Percentiles rank a stretch among this genome's conserved stretches.
phyloP scores from a whole-genome alignment of 2,113 vertebrate genomes.

The Nibea albiflora region DNA sequence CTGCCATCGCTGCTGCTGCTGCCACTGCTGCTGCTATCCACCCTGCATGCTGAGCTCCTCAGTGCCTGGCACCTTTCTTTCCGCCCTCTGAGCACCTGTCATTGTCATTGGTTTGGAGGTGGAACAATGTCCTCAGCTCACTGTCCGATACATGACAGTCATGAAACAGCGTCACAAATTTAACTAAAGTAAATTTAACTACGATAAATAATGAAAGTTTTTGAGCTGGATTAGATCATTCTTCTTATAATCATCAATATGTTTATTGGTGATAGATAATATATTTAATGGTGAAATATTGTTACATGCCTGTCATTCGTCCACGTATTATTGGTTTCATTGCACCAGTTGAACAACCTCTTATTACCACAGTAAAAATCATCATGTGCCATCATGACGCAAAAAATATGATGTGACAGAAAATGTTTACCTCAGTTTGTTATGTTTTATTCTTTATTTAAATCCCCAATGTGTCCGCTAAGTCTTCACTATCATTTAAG shows the following conservation, averaged over 20 bases:
- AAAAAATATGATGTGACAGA: not conserved
- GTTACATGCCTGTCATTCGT: constrained; percentile 50
- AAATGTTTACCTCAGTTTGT: not conserved
- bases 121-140: constrained; percentile 16
- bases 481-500: too few species aligned
- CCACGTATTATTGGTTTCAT: constrained; percentile 16
- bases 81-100: constrained; percentile 51
- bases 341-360: constrained; percentile 9
- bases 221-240: not conserved
- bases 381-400: constrained; percentile 24
- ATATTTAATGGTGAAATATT: constrained; percentile 26
- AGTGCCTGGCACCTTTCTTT: constrained; percentile 73
- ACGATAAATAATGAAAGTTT: not conserved
- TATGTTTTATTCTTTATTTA: too few species aligned
- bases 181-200: not conserved
- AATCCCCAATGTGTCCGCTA: too few species aligned
- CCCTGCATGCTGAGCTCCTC: constrained; percentile 80
- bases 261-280: not conserved
- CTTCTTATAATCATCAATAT: not conserved
- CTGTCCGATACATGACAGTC: constrained; percentile 31
- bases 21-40: constrained; percentile 73
- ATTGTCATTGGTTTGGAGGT: constrained; percentile 36
- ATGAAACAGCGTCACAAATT: constrained; percentile 22
- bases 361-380: constrained; percentile 19
- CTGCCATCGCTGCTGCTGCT: constrained; percentile 89